phyloP scores from a whole-genome alignment of 2,797 vertebrate species.

The Chrysolophus pictus region DNA sequence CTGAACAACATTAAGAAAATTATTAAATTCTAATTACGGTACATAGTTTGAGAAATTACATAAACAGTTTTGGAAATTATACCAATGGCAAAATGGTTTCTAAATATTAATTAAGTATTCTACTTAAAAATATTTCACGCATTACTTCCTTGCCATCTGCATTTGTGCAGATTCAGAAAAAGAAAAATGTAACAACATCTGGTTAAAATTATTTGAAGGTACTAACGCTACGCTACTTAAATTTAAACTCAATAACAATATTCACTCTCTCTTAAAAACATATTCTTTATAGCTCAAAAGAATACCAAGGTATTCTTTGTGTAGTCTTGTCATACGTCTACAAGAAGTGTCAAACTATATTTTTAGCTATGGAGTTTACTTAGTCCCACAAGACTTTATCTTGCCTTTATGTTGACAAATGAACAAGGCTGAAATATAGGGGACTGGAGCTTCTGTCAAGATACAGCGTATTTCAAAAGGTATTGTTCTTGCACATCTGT shows the following conservation, averaged over 20 bases:
- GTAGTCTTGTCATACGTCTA: conserved; percentile 80
- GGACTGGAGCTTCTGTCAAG: conserved; percentile 73
- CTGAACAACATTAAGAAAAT: neutral
- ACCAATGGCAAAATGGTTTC: conserved; percentile 23
- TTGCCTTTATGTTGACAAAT: conserved; percentile 86
- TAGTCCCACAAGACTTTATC: conserved; percentile 80
- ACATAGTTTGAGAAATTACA: neutral
- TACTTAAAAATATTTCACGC: conserved; percentile 40
- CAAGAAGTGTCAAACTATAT: conserved; percentile 81
- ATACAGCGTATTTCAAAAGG: conserved; percentile 64
- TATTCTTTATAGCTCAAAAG: conserved; percentile 74
- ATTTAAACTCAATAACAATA: conserved; percentile 72
- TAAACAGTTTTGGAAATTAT: conserved; percentile 2
- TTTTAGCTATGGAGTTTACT: conserved; percentile 80
- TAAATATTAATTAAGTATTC: conserved; percentile 52
- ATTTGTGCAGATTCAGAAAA: conserved; percentile 12
- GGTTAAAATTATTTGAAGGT: conserved; percentile 61
- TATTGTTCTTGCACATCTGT: conserved; percentile 48
- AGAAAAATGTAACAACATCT: conserved; percentile 54
- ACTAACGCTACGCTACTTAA: conserved; percentile 64
- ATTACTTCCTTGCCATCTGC: conserved; percentile 38
- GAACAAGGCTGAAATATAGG: conserved; percentile 76
- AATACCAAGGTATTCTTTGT: conserved; percentile 82
- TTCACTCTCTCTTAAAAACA: conserved; percentile 61
- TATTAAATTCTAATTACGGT: neutral